Evolutionary conservation across 1,140 invertebrate species (phyloP).

Genomic region (Bombus pyrosoma): DNA sequence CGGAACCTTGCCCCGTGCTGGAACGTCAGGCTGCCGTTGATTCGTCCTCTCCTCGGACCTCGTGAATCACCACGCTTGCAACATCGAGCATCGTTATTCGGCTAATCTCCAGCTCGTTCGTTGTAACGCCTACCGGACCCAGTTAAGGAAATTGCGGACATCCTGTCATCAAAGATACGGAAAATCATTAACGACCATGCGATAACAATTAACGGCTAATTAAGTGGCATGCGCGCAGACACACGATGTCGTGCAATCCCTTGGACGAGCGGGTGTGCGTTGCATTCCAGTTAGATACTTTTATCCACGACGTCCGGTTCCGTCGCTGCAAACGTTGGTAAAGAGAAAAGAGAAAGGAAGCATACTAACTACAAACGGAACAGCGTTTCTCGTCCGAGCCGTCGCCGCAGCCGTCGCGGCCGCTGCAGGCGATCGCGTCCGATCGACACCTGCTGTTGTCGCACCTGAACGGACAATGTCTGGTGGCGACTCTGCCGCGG

Average conservation of each 20-base stretch:
- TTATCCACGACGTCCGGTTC: too few relatives aligned
- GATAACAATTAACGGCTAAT: too few relatives aligned
- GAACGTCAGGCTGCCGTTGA: background rate
- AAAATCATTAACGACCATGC: too few relatives aligned
- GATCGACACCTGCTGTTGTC: conserved; percentile 93
- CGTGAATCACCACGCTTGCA: too few relatives aligned
- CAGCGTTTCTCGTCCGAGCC: conserved; percentile 93
- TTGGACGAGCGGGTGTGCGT: too few relatives aligned
- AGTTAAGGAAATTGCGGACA: background rate
- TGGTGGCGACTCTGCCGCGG: conserved; percentile 70
- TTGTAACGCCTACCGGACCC: background rate
- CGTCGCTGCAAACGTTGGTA: background rate
- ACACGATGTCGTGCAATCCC: too few relatives aligned
- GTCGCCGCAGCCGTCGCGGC: conserved; percentile 94
- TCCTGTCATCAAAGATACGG: background rate
- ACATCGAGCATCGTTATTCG: too few relatives aligned
- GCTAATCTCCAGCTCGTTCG: background rate
- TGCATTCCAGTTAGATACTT: too few relatives aligned
- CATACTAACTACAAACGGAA: conserved; percentile 91
- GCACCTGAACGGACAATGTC: conserved; percentile 90
- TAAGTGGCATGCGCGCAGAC: too few relatives aligned
- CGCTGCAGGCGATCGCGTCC: conserved; percentile 93
- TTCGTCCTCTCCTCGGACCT: background rate
- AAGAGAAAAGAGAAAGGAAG: background rate
- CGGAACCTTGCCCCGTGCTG: too few relatives aligned